Conservation (phyloP, 1,140 invertebrate species). For the Psix sp. region DNA sequence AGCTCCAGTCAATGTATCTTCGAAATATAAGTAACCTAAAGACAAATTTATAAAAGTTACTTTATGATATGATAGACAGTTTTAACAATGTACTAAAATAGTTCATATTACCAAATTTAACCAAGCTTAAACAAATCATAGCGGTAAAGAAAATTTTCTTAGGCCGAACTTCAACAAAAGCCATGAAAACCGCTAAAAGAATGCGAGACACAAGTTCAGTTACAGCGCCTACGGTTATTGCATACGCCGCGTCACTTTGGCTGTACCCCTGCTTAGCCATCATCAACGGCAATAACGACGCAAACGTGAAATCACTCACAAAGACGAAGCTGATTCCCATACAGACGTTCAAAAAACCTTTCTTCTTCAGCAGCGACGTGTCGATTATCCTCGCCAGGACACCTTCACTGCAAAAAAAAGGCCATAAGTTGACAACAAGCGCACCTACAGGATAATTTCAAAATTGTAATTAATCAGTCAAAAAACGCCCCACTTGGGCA, state of each 20-base stretch:
- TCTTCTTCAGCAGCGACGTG: slow-evolving; percentile 65
- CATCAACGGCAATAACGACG: slow-evolving; percentile 69
- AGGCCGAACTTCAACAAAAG: slow-evolving; percentile 65
- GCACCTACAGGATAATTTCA: too few species aligned
- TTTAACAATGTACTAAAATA: too few species aligned
- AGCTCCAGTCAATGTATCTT: slow-evolving; percentile 64
- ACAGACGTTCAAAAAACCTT: slow-evolving; percentile 67
- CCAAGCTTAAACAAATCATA: slow-evolving; percentile 68
- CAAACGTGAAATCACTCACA: slow-evolving; percentile 70
- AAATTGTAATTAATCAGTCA: too few species aligned
- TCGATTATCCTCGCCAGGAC: slow-evolving; percentile 66
- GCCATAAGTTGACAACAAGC: too few species aligned
- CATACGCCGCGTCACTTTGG: slow-evolving; percentile 64
- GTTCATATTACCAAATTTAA: slow-evolving; percentile 63
- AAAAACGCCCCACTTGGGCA: too few species aligned
- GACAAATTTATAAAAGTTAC: background rate
- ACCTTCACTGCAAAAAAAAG: slow-evolving; percentile 32
- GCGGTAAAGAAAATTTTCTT: slow-evolving; percentile 71
- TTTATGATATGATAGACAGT: background rate
- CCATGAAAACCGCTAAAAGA: slow-evolving; percentile 66
- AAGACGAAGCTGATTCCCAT: slow-evolving; percentile 69
- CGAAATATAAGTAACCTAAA: slow-evolving; percentile 68
- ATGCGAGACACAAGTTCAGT: slow-evolving; percentile 70
- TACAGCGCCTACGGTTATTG: slow-evolving; percentile 66
- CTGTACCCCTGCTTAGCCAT: slow-evolving; percentile 67